phyloP scores from a whole-genome alignment of 2,888 invertebrate species.

The Leucophora obtusa region DNA sequence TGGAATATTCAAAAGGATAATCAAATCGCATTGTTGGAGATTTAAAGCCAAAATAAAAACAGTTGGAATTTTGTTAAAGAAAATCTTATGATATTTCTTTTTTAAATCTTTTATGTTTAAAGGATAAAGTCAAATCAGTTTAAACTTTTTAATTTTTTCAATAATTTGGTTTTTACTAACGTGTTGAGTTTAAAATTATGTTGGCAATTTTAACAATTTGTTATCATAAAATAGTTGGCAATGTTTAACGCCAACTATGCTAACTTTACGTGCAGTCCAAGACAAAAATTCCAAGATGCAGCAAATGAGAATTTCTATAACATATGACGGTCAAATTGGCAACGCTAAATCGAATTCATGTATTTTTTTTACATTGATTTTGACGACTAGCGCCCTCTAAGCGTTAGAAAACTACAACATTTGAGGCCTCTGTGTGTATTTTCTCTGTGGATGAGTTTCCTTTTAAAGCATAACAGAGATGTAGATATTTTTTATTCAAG shows the following conservation, averaged over 20 bases:
- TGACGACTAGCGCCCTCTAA: too few species aligned
- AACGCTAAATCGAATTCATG: too few species aligned
- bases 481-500: too few species aligned
- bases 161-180: not conserved
- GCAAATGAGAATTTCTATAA: too few species aligned
- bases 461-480: too few species aligned
- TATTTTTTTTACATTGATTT: too few species aligned
- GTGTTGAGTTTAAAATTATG: not conserved
- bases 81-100: not conserved
- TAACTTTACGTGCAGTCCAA: too few species aligned
- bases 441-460: too few species aligned
- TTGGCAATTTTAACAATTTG: not conserved
- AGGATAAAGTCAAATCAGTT: not conserved
- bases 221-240: not conserved
- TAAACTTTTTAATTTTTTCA: not conserved
- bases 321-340: too few species aligned
- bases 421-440: too few species aligned
- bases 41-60: not conserved
- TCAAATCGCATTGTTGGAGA: not conserved
- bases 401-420: too few species aligned
- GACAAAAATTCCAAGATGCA: too few species aligned
- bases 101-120: not conserved
- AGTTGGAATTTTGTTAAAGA: not conserved
- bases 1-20: not conserved
- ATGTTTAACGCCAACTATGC: not conserved